These are phyloP conservation scores for Poeciliopsis gracilis DNA, from an alignment of 2,797 vertebrate genomes.

Conservation along the genomic window DNA sequence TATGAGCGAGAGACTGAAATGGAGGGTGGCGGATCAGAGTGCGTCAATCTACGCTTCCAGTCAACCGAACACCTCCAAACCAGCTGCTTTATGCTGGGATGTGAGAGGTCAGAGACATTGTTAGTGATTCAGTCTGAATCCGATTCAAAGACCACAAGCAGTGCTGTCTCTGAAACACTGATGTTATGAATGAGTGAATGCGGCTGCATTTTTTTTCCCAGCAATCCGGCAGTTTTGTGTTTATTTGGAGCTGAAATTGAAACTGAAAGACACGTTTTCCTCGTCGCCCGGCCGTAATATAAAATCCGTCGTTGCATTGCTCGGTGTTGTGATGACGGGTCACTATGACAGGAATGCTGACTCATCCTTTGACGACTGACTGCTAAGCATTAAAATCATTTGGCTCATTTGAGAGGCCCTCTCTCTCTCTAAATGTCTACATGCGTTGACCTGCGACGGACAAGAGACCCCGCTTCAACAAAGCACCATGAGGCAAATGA, in stretches of 20 bases:
- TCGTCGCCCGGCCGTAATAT: background rate
- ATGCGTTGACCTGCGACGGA: background rate
- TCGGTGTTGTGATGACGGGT: constrained; percentile 1
- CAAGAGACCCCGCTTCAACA: constrained; percentile 19
- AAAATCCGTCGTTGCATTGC: background rate
- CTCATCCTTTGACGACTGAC: constrained; percentile 5
- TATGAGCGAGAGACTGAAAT: constrained; percentile 39
- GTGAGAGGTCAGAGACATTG: background rate
- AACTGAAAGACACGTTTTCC: background rate
- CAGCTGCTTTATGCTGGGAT: background rate
- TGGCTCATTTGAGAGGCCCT: background rate
- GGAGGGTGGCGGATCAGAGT: background rate
- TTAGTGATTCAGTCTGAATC: background rate
- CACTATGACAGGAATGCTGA: constrained; percentile 9
- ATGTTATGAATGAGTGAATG: background rate
- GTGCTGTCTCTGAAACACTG: background rate
- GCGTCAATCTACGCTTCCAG: constrained; percentile 22
- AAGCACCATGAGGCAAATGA: background rate
- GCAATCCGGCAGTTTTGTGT: background rate
- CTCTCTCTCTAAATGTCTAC: constrained; percentile 38
- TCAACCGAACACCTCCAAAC: background rate
- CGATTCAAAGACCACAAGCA: background rate
- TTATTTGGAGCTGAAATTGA: background rate
- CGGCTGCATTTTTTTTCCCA: background rate
- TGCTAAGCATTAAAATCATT: background rate